Conservation (phyloP, 2,888 invertebrate species). For the Dimorphilus gyrociliatus region DNA sequence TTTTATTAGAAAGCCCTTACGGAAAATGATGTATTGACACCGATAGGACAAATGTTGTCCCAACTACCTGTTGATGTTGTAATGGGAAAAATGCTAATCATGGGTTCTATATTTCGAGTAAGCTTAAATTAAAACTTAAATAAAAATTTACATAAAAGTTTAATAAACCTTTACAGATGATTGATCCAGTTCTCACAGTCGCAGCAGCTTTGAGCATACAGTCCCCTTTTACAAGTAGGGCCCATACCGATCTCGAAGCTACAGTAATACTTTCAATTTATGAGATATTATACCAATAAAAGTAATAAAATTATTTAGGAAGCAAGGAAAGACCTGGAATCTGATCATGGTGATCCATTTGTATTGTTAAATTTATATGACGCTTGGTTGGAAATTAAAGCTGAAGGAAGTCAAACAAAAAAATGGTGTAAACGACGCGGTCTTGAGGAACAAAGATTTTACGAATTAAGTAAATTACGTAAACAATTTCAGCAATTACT, state of each 20-base stretch:
- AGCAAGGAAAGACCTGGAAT: constrained; percentile 47
- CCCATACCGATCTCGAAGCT: constrained; percentile 60
- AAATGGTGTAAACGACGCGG: constrained; percentile 78
- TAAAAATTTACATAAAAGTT: no score
- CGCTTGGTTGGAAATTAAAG: constrained; percentile 55
- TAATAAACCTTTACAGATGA: constrained; percentile 41
- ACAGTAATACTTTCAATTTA: constrained; percentile 37
- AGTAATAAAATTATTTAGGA: not conserved
- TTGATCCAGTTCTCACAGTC: constrained; percentile 66
- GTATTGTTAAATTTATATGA: constrained; percentile 69
- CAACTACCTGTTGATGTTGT: constrained; percentile 83
- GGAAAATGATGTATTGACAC: constrained; percentile 55
- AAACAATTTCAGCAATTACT: constrained; percentile 70
- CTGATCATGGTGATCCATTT: constrained; percentile 87
- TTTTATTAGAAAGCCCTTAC: constrained; percentile 54
- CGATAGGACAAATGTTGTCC: constrained; percentile 61
- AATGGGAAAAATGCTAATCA: constrained; percentile 83
- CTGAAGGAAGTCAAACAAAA: constrained; percentile 36
- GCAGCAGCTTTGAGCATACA: constrained; percentile 84
- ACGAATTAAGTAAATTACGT: constrained; percentile 82
- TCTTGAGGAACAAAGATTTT: constrained; percentile 87
- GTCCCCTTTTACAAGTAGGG: constrained; percentile 73
- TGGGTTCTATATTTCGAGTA: constrained; percentile 66
- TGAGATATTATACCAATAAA: not conserved
- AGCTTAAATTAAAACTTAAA: constrained; percentile 8